Base-by-base conservation (phyloP, 2,113 vertebrate genomes). In the Gymnocephalus cernua region DNA sequence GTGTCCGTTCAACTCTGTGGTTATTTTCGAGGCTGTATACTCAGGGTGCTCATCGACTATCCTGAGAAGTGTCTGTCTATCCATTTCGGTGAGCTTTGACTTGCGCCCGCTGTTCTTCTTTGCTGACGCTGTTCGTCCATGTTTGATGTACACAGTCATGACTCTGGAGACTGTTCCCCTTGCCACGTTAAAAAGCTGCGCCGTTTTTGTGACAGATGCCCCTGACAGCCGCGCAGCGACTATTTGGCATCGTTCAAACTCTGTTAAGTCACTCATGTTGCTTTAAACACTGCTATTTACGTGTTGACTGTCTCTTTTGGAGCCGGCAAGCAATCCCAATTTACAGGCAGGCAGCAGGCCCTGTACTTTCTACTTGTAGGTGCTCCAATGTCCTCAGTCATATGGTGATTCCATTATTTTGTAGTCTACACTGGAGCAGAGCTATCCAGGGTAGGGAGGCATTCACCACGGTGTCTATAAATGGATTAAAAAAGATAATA, bases 201-300 rank as follows among this genome's bases (percentile, higher is more conserved):
- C 85, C 0, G 85, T 87, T 70, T 89, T 87, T 15, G 76, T 85
- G 75, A 89, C 88, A 15, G 88, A 83, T 44, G 85, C 69, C 10
- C 85, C 85, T 0, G 23, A 84, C 0, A 89, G 76, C 7, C 6
- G 19, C 2, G 82, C 68, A 63, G 82, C 85, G 32, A 80, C 88
- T 77, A 87, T 83, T 18, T 87, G 88, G 59, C 85, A 82, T 77
- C 85, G 73, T 77, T 88, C 73, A 61, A 87, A 86, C 77, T 90
- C 80, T 23, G 74, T 87, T 47, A 90, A 54, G 50, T 90, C 85
- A 56, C 85, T 85, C 88, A 89, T 87, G 4, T 50, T 80, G 32
- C 44, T 56, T 25, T 74, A 9, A 58, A 16, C 6, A 5, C 27
- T 19, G 4, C 18, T n/a, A 4, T 32, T 29, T 9, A 23, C 18